Conservation (phyloP, 1,140 invertebrate genomes). For the Aleiodes sp. region DNA sequence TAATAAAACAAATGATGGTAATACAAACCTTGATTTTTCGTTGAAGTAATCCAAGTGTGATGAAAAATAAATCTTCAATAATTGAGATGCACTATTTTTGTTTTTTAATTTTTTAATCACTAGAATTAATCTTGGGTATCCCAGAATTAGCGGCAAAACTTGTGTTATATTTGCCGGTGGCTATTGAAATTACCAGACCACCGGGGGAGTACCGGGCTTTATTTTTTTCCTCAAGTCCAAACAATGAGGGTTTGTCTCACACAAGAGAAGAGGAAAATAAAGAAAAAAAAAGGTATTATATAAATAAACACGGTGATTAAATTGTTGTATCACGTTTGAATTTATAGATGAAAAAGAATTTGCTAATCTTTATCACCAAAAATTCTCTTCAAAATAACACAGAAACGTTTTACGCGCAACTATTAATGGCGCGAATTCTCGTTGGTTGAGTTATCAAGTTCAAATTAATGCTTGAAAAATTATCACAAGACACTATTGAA, state of each 20-base stretch:
- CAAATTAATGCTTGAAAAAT: conserved; percentile 12
- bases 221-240: no score
- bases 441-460: background rate
- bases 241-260: no score
- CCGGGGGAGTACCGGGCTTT: no score
- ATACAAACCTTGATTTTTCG: background rate
- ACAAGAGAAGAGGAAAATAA: no score
- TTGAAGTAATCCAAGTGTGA: background rate
- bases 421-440: background rate
- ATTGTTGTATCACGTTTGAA: no score
- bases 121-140: background rate
- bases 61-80: background rate
- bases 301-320: no score
- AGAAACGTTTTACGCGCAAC: background rate
- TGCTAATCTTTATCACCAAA: no score
- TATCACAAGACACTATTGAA: conserved; percentile 17
- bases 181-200: no score
- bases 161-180: background rate
- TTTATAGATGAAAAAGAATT: no score
- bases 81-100: background rate
- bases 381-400: no score
- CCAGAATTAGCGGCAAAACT: background rate
- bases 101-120: no score
- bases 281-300: no score
- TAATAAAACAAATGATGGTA: background rate